Percentiles rank a stretch among this genome's conserved stretches.
phyloP scores from a whole-genome alignment of 2,888 invertebrate species.

The Apoda limacodes region DNA sequence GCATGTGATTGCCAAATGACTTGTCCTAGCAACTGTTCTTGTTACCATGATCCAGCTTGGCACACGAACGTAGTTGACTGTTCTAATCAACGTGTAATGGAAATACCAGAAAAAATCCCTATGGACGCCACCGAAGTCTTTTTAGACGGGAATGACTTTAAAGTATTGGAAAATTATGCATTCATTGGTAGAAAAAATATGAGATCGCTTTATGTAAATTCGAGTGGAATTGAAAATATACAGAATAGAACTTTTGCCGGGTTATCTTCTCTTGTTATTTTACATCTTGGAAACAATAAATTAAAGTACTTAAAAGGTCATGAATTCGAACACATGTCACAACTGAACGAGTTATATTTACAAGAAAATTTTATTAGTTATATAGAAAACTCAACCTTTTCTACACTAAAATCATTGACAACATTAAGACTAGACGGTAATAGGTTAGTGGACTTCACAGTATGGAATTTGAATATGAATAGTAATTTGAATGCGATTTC shows the following conservation, averaged over 20 bases:
- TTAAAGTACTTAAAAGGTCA: slow-evolving; percentile 82
- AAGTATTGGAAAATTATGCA: slow-evolving; percentile 86
- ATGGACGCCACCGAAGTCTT: slow-evolving; percentile 96
- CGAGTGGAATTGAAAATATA: slow-evolving; percentile 84
- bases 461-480: slow-evolving; percentile 78
- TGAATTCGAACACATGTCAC: slow-evolving; percentile 86
- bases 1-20: slow-evolving; percentile 98
- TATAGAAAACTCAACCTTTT: slow-evolving; percentile 83
- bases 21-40: slow-evolving; percentile 92
- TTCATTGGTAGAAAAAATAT: slow-evolving; percentile 93
- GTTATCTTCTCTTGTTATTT: slow-evolving; percentile 79
- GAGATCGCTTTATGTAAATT: slow-evolving; percentile 87
- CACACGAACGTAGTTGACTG: slow-evolving; percentile 93
- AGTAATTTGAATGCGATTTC: slow-evolving; percentile 76
- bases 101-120: slow-evolving; percentile 88
- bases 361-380: slow-evolving; percentile 85
- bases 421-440: slow-evolving; percentile 87
- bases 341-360: slow-evolving; percentile 85
- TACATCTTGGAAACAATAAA: slow-evolving; percentile 89
- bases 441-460: slow-evolving; percentile 80
- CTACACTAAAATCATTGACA: slow-evolving; percentile 79
- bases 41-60: slow-evolving; percentile 95
- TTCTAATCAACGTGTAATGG: slow-evolving; percentile 79
- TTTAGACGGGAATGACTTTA: slow-evolving; percentile 90
- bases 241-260: slow-evolving; percentile 92